A percentile compares a stretch with the other conserved stretches of the same genome.
phyloP scores from a whole-genome alignment of 2,113 vertebrate species.

The Chiloscyllium plagiosum region DNA sequence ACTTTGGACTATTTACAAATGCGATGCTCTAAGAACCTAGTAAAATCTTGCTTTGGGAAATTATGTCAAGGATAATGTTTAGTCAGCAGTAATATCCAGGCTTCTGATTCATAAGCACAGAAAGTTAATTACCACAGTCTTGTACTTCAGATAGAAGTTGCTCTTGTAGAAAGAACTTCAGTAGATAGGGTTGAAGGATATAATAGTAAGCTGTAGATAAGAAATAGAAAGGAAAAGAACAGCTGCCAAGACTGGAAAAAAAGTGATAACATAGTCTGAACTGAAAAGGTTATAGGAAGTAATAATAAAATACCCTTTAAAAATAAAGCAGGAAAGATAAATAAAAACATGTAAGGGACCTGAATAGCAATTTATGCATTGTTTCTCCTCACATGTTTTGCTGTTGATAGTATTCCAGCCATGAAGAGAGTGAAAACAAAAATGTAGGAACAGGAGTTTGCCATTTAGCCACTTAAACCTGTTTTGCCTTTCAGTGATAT shows the following conservation, averaged over 20 bases:
- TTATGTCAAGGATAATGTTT: not conserved
- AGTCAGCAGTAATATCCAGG: not conserved
- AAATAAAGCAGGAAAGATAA: not conserved
- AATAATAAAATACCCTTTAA: not conserved
- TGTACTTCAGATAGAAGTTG: not conserved
- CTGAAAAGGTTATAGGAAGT: not conserved
- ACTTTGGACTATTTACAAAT: not conserved
- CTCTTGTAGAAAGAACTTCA: not conserved
- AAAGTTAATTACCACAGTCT: not conserved
- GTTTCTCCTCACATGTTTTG: no score
- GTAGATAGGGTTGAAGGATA: not conserved
- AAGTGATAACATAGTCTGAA: not conserved
- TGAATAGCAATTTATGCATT: not conserved
- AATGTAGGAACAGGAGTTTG: not conserved
- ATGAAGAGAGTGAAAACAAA: not conserved
- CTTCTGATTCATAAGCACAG: not conserved
- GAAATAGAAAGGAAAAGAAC: not conserved
- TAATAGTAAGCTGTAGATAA: not conserved
- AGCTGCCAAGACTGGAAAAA: not conserved
- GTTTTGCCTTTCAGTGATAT: no score
- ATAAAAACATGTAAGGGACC: not conserved
- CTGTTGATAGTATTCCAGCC: not conserved
- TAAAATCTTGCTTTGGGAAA: not conserved
- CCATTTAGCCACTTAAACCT: no score
- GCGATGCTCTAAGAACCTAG: not conserved